Evolutionary conservation across 1,140 invertebrate species (phyloP).

Genomic region (Drosophila lowei): DNA sequence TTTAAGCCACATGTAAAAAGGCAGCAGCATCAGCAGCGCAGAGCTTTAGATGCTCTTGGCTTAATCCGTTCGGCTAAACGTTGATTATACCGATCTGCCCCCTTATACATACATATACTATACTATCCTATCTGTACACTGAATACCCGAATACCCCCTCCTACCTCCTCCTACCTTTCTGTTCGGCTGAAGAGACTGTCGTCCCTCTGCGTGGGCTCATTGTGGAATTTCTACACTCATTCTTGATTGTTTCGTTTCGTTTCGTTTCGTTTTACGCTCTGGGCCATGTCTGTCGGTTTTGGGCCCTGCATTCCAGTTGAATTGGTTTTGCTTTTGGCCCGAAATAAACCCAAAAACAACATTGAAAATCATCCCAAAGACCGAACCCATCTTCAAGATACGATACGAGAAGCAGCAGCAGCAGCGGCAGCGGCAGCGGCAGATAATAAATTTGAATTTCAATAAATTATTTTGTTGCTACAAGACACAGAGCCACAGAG

Average conservation of each 20-base stretch:
- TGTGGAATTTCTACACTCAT: conserved; percentile 81
- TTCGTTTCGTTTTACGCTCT: conserved; percentile 71
- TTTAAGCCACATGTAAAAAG: conserved; percentile 62
- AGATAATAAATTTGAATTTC: conserved; percentile 80
- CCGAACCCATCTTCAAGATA: conserved; percentile 37
- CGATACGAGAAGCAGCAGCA: conserved; percentile 11
- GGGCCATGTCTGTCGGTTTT: conserved; percentile 43
- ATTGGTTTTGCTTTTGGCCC: conserved; percentile 57
- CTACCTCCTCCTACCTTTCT: neutral
- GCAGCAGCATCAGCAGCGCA: conserved; percentile 17
- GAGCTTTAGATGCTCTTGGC: conserved; percentile 24
- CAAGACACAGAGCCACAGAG: conserved; percentile 49
- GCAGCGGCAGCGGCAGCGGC: conserved; percentile 18
- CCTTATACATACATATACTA: neutral
- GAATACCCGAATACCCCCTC: too few species aligned
- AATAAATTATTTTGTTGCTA: conserved; percentile 80
- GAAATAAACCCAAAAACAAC: conserved; percentile 21
- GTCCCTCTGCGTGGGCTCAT: conserved; percentile 75
- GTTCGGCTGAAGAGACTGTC: neutral
- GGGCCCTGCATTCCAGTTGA: conserved; percentile 70
- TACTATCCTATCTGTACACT: too few species aligned
- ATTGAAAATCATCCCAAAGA: conserved; percentile 17
- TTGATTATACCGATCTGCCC: conserved; percentile 43
- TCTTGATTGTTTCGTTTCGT: conserved; percentile 81
- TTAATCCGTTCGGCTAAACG: conserved; percentile 65